These are phyloP conservation scores for Aspiorhynchus laticeps DNA, from an alignment of 2,113 vertebrate species.

Conservation along the genomic window DNA sequence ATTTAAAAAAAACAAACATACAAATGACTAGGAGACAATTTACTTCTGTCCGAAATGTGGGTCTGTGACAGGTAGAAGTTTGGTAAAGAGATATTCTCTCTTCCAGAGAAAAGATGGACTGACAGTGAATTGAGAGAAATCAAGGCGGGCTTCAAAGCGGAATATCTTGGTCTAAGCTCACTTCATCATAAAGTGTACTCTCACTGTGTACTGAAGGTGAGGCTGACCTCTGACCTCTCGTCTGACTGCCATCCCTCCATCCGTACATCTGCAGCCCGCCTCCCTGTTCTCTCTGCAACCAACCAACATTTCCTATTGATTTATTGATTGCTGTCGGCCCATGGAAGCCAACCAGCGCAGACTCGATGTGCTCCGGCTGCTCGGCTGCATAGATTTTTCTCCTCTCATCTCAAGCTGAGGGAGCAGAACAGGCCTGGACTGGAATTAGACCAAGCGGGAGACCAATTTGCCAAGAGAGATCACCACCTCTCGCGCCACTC, in stretches of 20 bases:
- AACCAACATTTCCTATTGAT: constrained; percentile 97
- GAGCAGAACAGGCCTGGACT: constrained; percentile 78
- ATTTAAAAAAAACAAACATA: neutral
- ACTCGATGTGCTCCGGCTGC: constrained; percentile 83
- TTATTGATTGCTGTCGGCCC: constrained; percentile 96
- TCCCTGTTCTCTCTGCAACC: constrained; percentile 93
- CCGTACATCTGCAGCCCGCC: constrained; percentile 91
- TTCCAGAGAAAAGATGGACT: constrained; percentile 43
- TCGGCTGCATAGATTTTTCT: constrained; percentile 87
- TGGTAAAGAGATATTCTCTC: neutral
- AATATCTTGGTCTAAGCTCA: constrained; percentile 67
- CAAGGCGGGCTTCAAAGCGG: constrained; percentile 43
- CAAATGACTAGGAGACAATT: neutral
- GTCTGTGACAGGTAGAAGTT: neutral
- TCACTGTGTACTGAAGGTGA: constrained; percentile 82
- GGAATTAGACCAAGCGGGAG: constrained; percentile 89
- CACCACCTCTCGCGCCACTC: constrained; percentile 44
- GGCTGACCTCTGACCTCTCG: constrained; percentile 80
- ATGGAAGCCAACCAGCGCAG: constrained; percentile 86
- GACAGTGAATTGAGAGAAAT: constrained; percentile 43
- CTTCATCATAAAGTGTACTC: constrained; percentile 79
- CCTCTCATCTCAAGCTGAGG: constrained; percentile 74
- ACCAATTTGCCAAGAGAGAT: constrained; percentile 82
- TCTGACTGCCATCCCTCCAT: constrained; percentile 80
- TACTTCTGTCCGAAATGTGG: neutral